Percentiles rank a stretch among this genome's conserved stretches.
Evolutionary conservation across 2,113 vertebrate genomes (phyloP).

Genomic region (chimpanzee (Pan troglodytes)): DNA sequence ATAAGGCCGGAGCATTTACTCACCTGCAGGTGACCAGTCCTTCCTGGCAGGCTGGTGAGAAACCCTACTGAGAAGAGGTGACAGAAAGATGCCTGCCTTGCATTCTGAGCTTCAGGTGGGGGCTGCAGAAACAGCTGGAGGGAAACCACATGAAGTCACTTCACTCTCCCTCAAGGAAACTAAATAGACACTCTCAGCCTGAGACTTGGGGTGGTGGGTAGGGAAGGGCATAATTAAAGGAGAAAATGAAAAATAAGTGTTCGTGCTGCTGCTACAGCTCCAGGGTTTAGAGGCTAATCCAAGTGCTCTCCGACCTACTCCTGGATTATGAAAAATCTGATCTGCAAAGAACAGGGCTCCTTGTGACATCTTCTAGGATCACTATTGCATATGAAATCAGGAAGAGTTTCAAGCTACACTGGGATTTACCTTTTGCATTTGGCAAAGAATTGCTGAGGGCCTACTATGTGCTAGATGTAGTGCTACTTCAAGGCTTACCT

Average conservation of each 20-base stretch:
- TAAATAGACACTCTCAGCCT: neutral
- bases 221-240: neutral
- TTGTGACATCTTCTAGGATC: neutral
- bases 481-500: neutral
- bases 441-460: neutral
- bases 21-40: neutral
- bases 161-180: neutral
- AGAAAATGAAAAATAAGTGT: neutral
- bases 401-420: neutral
- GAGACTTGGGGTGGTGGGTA: neutral
- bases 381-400: neutral
- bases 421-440: neutral
- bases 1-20: neutral
- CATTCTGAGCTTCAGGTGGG: neutral
- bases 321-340: neutral
- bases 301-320: neutral
- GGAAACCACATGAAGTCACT: neutral
- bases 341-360: neutral
- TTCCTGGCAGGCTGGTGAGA: neutral
- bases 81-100: neutral
- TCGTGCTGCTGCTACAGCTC: neutral
- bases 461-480: neutral
- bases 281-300: neutral
- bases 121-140: constrained; percentile 2
- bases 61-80: neutral